Percentiles rank a stretch among this genome's conserved stretches.
phyloP scores from a whole-genome alignment of 1,140 invertebrate genomes.

The Zaprionus lachaisei region DNA sequence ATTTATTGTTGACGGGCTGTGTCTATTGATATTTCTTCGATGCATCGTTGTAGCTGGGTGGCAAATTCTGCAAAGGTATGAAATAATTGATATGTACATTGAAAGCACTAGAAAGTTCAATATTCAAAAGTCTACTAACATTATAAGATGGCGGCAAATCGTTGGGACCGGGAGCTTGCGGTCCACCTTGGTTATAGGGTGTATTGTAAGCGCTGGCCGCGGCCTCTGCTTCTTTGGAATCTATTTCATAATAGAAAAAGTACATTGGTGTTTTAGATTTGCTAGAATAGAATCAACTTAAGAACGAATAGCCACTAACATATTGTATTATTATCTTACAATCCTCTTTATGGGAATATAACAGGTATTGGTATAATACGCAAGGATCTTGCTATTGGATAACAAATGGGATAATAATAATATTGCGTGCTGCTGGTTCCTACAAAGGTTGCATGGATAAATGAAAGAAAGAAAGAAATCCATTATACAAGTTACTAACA shows the following conservation, averaged over 20 bases:
- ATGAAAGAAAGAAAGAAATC: conserved; percentile 42
- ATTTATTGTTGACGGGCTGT: conserved; percentile 14
- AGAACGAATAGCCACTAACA: not conserved
- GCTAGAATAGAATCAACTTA: not conserved
- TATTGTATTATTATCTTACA: conserved; percentile 50
- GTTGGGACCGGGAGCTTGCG: conserved; percentile 86
- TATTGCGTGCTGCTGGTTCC: conserved; percentile 79
- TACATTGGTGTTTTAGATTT: not conserved
- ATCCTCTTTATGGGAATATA: conserved; percentile 62
- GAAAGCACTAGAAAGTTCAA: not conserved
- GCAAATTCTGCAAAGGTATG: conserved; percentile 87
- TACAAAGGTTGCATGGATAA: conserved; percentile 59
- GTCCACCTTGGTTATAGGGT: conserved; percentile 74
- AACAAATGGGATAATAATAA: conserved; percentile 72
- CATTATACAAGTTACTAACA: conserved; percentile 60
- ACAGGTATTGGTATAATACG: conserved; percentile 70
- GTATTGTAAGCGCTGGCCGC: conserved; percentile 93
- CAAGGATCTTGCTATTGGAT: conserved; percentile 66
- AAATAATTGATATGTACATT: not conserved
- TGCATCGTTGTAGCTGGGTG: conserved; percentile 89
- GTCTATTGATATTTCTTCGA: conserved; percentile 86
- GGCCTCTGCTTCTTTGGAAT: conserved; percentile 94
- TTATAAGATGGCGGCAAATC: conserved; percentile 94
- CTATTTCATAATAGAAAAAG: conserved; percentile 81
- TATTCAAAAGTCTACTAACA: conserved; percentile 86